Percentiles rank a stretch among this genome's conserved stretches.
phyloP scores from a whole-genome alignment of 2,113 vertebrate species.

The Eurypyga helias region DNA sequence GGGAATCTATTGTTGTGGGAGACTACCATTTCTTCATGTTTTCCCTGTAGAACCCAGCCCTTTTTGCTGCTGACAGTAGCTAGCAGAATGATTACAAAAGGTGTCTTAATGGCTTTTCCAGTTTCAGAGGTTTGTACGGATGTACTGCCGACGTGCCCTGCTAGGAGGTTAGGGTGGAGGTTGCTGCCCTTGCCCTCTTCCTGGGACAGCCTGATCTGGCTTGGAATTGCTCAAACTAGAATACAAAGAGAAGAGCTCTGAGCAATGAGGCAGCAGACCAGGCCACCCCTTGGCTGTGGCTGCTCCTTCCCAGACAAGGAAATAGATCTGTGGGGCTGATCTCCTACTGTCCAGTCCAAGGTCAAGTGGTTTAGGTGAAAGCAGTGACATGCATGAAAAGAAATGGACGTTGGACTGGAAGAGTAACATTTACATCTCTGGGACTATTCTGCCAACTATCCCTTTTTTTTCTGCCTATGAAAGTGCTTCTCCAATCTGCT shows the following conservation, averaged over 20 bases:
- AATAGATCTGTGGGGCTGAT: neutral
- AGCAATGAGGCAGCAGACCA: neutral
- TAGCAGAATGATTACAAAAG: neutral
- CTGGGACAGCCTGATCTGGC: neutral
- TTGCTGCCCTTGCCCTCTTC: neutral
- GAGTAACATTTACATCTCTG: accelerated
- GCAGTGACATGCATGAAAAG: neutral
- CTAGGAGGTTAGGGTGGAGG: neutral
- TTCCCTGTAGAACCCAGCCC: neutral
- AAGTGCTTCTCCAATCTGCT: neutral
- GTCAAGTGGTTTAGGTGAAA: neutral
- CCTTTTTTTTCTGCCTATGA: neutral
- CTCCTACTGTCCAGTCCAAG: neutral
- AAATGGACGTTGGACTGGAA: neutral
- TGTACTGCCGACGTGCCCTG: neutral
- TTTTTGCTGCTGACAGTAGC: neutral
- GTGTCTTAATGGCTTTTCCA: neutral
- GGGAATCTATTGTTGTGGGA: neutral
- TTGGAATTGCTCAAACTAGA: neutral
- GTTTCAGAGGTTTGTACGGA: neutral
- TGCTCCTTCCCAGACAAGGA: neutral
- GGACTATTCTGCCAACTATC: neutral
- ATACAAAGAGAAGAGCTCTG: neutral
- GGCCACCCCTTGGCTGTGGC: neutral
- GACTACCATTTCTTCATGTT: neutral